phyloP scores from a whole-genome alignment of 2,113 vertebrate species.

The Silurus meridionalis region DNA sequence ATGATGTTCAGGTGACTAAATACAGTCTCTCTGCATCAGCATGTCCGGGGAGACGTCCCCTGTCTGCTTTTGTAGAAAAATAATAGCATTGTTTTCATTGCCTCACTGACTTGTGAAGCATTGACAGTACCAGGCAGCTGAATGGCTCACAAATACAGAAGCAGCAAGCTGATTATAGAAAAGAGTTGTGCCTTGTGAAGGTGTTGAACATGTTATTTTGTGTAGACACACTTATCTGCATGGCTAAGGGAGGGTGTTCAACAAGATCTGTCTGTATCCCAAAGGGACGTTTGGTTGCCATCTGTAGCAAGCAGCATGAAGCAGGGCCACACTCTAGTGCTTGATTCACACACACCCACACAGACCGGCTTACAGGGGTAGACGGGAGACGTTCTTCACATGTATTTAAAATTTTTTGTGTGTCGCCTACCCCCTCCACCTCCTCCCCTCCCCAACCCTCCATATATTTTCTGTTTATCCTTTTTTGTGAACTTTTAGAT shows the following conservation, averaged over 20 bases:
- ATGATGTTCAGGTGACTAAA: background rate
- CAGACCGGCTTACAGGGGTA: background rate
- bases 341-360: slow-evolving; percentile 24
- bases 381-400: background rate
- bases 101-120: background rate
- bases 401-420: background rate
- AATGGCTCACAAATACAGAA: too few species aligned
- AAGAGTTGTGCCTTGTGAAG: background rate
- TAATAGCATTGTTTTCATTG: background rate
- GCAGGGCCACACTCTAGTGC: slow-evolving; percentile 10
- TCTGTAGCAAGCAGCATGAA: slow-evolving; percentile 34
- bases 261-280: slow-evolving; percentile 19
- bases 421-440: too few species aligned
- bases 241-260: slow-evolving; percentile 19
- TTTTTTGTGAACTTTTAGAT: background rate
- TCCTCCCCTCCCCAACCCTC: too few species aligned
- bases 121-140: too few species aligned
- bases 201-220: background rate
- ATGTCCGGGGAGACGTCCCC: background rate
- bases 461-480: background rate
- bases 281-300: slow-evolving; percentile 29
- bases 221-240: slow-evolving; percentile 15
- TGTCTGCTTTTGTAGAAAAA: background rate
- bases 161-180: background rate
- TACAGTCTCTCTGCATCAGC: background rate